Percentiles rank a stretch among this genome's conserved stretches.
Evolutionary conservation across 2,113 vertebrate genomes (phyloP).

Genomic region (Jacana jacana): DNA sequence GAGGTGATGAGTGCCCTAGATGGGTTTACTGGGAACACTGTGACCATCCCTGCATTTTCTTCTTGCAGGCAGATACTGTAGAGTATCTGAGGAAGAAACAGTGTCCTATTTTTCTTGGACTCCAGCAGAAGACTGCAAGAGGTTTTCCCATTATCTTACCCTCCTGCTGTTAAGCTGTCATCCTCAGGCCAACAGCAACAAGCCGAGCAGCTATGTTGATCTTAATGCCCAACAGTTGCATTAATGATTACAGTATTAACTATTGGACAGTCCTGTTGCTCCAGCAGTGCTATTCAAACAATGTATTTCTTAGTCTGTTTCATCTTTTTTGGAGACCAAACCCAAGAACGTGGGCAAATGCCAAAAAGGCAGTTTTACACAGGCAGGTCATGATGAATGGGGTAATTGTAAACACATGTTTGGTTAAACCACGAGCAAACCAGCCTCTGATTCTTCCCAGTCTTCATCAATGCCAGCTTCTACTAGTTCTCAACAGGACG

Average conservation of each 20-base stretch:
- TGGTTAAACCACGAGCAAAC: slow-evolving; percentile 55
- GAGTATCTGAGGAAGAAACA: neutral
- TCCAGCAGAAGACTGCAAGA: neutral
- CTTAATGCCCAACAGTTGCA: neutral
- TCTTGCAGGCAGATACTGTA: neutral
- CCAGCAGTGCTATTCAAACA: neutral
- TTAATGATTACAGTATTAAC: neutral
- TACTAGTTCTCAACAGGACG: slow-evolving; percentile 24
- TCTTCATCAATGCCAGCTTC: slow-evolving; percentile 27
- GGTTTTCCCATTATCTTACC: slow-evolving; percentile 22
- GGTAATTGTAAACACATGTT: slow-evolving; percentile 65
- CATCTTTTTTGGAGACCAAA: slow-evolving; percentile 8
- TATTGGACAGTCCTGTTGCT: neutral
- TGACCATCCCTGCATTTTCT: rapidly evolving
- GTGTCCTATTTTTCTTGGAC: neutral
- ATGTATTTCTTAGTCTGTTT: neutral
- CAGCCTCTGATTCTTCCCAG: slow-evolving; percentile 42
- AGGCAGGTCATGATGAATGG: slow-evolving; percentile 40
- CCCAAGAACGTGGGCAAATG: neutral
- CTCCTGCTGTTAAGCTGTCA: slow-evolving; percentile 28
- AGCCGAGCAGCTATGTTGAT: neutral
- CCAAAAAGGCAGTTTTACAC: slow-evolving; percentile 44
- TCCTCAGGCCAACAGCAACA: neutral
- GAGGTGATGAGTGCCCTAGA: neutral
- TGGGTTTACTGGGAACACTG: neutral